Evolutionary conservation across 1,140 invertebrate genomes (phyloP).

Genomic region (Drosophila funebris): DNA sequence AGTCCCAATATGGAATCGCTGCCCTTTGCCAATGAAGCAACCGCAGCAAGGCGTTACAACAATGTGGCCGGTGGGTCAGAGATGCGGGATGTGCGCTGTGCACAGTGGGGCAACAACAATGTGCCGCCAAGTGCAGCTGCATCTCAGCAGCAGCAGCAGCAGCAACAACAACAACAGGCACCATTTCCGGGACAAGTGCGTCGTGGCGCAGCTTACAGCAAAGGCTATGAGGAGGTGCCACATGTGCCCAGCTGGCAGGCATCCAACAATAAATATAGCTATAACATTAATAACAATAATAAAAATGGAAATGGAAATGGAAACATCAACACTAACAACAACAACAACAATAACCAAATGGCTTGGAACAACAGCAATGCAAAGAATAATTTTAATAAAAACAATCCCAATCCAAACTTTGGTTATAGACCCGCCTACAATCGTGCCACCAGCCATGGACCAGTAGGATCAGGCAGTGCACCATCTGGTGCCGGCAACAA

Average conservation of each 20-base stretch:
- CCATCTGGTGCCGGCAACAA: neutral
- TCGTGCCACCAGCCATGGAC: neutral
- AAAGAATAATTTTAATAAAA: neutral
- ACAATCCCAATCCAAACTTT: neutral
- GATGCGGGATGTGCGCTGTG: conserved; percentile 21
- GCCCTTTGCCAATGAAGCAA: neutral
- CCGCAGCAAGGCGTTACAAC: neutral
- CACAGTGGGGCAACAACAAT: neutral
- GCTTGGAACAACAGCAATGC: neutral
- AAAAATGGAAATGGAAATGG: neutral
- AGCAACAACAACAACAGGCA: neutral
- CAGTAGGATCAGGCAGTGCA: neutral
- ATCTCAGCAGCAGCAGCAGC: neutral
- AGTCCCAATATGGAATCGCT: too few relatives aligned
- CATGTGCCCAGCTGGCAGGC: conserved; percentile 2
- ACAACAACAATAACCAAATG: neutral
- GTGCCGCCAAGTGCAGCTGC: neutral
- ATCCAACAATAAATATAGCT: neutral
- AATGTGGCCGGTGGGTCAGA: neutral
- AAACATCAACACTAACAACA: neutral
- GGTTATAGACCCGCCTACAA: neutral
- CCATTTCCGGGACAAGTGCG: neutral
- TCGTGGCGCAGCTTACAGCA: neutral
- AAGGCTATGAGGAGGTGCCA: neutral
- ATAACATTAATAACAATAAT: neutral